Conservation (phyloP, 2,113 vertebrate genomes). For the Barbus barbus region DNA sequence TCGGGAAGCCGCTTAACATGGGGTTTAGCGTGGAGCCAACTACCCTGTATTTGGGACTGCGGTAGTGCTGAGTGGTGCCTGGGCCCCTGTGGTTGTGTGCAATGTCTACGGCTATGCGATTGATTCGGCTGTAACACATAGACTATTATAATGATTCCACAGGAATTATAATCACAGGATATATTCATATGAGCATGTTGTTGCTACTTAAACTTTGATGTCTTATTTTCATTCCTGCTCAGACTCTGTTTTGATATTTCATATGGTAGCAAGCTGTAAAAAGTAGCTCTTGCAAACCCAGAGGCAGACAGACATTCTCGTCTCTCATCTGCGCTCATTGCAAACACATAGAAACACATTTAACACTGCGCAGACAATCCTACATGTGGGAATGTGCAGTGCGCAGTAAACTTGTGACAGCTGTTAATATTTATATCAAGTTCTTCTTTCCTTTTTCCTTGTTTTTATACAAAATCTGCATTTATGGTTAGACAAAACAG, state of each 20-base stretch:
- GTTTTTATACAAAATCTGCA: background rate
- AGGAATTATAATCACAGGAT: slow-evolving; percentile 61
- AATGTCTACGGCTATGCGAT: slow-evolving; percentile 63
- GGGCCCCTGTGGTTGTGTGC: slow-evolving; percentile 62
- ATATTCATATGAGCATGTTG: slow-evolving; percentile 57
- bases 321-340: too few species aligned
- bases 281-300: too few species aligned
- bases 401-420: slow-evolving; percentile 65
- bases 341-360: too few species aligned
- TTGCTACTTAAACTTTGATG: slow-evolving; percentile 14
- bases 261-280: slow-evolving; percentile 52
- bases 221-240: slow-evolving; percentile 50
- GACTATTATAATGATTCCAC: slow-evolving; percentile 70
- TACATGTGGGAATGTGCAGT: slow-evolving; percentile 68
- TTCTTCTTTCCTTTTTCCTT: background rate
- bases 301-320: too few species aligned
- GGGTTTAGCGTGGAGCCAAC: slow-evolving; percentile 61
- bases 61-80: slow-evolving; percentile 62
- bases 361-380: slow-evolving; percentile 55
- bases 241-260: slow-evolving; percentile 50
- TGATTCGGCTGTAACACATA: slow-evolving; percentile 52
- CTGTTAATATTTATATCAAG: slow-evolving; percentile 36
- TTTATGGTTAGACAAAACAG: slow-evolving; percentile 66
- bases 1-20: slow-evolving; percentile 69
- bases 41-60: slow-evolving; percentile 65